Conservation (phyloP, 2,113 vertebrate genomes). For the Donacobius atricapilla region DNA sequence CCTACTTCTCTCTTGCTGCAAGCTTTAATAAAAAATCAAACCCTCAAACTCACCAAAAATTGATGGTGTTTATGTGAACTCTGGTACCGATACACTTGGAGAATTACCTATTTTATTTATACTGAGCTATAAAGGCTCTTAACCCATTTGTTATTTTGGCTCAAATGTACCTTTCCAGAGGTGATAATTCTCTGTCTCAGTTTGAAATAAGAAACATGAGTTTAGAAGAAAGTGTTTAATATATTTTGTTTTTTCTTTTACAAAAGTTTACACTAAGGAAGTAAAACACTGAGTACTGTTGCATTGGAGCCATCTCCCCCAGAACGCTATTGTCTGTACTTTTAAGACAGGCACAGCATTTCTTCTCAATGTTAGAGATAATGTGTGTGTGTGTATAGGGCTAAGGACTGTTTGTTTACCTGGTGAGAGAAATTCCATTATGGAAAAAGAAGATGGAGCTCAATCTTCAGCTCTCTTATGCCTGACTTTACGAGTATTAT, state of each 20-base stretch:
- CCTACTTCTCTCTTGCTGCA: neutral
- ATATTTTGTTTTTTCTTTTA: neutral
- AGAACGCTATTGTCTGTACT: neutral
- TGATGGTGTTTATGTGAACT: neutral
- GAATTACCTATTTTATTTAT: neutral
- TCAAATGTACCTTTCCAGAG: neutral
- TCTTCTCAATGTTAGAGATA: neutral
- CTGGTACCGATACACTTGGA: neutral
- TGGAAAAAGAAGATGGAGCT: neutral
- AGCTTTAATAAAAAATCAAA: neutral
- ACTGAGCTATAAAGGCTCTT: neutral
- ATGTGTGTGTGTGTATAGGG: neutral
- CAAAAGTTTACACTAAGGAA: neutral
- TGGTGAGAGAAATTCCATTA: neutral
- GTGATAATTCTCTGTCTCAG: neutral
- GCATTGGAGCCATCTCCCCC: neutral
- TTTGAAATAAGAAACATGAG: neutral
- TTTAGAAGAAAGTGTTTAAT: neutral
- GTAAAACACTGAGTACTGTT: neutral
- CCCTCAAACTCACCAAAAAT: neutral
- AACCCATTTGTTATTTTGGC: neutral
- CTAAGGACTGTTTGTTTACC: neutral
- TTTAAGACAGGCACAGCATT: neutral
- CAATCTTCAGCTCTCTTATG: neutral
- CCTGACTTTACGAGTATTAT: neutral